phyloP scores from a whole-genome alignment of 2,797 vertebrate species.

The Eupleurogrammus muticus region DNA sequence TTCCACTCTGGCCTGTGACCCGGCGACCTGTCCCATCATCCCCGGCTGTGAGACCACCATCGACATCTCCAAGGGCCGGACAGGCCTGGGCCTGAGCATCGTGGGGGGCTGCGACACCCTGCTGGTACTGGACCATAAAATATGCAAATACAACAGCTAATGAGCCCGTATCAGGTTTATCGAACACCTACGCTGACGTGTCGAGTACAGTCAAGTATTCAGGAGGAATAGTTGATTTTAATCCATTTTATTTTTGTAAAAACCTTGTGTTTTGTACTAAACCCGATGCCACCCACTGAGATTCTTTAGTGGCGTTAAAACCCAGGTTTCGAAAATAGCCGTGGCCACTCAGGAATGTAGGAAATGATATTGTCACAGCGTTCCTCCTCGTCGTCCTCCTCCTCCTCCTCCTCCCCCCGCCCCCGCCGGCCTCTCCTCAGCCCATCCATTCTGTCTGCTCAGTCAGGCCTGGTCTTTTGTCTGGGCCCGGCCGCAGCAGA shows the following conservation, averaged over 20 bases:
- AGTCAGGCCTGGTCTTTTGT: conserved; percentile 78
- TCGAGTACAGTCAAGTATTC: neutral
- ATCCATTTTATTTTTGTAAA: neutral
- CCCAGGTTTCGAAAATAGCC: conserved; percentile 56
- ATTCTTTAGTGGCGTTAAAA: conserved; percentile 41
- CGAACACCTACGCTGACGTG: neutral
- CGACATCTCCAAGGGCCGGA: conserved; percentile 95
- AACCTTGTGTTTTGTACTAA: conserved; percentile 8
- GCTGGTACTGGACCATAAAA: conserved; percentile 83
- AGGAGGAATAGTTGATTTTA: neutral
- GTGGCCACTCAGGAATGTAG: conserved; percentile 68
- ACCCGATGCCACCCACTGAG: conserved; percentile 57
- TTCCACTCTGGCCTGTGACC: conserved; percentile 89
- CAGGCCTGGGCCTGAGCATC: conserved; percentile 97
- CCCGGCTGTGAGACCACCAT: conserved; percentile 98
- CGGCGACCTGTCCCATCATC: conserved; percentile 94
- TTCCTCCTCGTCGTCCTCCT: conserved; percentile 44
- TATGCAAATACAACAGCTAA: neutral
- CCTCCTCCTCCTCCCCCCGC: conserved; percentile 28
- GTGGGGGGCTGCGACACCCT: conserved; percentile 97
- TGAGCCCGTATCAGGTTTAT: neutral
- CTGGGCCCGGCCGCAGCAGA: conserved; percentile 64
- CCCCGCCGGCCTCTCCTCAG: conserved; percentile 37
- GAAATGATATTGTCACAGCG: conserved; percentile 72
- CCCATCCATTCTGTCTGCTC: conserved; percentile 75